Evolutionary conservation across 2,113 vertebrate species (phyloP).

Genomic region (Brachirus orientalis): DNA sequence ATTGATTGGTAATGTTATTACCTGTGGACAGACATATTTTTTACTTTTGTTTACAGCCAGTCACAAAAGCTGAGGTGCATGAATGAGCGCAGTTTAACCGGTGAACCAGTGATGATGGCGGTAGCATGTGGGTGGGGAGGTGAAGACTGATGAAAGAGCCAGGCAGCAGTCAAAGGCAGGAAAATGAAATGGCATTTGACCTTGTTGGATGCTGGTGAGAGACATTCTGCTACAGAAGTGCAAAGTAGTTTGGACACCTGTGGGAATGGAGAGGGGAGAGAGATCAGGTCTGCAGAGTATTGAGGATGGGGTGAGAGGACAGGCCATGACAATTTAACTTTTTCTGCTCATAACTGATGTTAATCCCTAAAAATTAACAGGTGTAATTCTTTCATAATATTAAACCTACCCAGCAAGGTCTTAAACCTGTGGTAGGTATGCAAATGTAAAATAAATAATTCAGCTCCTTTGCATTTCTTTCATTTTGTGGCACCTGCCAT

Average conservation of each 20-base stretch:
- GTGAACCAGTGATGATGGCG: not conserved
- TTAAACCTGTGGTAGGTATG: slow-evolving; percentile 65
- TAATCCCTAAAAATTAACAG: too few species aligned
- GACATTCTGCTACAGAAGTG: slow-evolving; percentile 62
- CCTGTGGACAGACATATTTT: slow-evolving; percentile 27
- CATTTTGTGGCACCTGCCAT: slow-evolving; percentile 20
- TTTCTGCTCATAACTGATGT: slow-evolving; percentile 31
- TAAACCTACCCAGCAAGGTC: not conserved
- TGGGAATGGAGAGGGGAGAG: slow-evolving; percentile 36
- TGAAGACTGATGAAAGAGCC: slow-evolving; percentile 65
- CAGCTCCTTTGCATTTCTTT: slow-evolving; percentile 40
- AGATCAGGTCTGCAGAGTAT: slow-evolving; percentile 26
- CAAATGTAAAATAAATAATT: slow-evolving; percentile 75
- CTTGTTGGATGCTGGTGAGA: slow-evolving; percentile 56
- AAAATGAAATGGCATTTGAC: slow-evolving; percentile 78
- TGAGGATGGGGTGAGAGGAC: slow-evolving; percentile 13
- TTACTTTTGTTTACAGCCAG: slow-evolving; percentile 1
- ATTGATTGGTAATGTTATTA: slow-evolving; percentile 27
- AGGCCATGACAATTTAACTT: slow-evolving; percentile 43
- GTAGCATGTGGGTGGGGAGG: not conserved
- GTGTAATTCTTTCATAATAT: too few species aligned
- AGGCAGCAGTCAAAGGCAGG: slow-evolving; percentile 68
- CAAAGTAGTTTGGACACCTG: slow-evolving; percentile 65
- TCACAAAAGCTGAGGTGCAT: slow-evolving; percentile 22
- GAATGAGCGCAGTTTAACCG: slow-evolving; percentile 20